A percentile compares a stretch with the other conserved stretches of the same genome.
Conservation (phyloP, 2,797 vertebrate species). For the Brotula barbata region DNA sequence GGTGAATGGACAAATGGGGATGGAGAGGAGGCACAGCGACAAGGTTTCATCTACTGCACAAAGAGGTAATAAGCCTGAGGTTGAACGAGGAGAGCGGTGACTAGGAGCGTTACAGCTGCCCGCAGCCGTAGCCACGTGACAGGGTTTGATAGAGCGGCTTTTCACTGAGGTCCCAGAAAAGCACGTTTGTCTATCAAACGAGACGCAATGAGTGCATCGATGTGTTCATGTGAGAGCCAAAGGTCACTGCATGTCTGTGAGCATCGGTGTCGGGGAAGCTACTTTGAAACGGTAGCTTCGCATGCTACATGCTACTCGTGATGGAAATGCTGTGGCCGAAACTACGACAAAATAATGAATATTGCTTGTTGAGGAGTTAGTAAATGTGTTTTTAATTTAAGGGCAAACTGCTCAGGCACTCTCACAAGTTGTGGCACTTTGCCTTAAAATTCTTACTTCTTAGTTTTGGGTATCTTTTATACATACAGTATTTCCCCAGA, state of each 20-base stretch:
- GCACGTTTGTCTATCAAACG: conserved; percentile 70
- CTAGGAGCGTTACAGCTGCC: conserved; percentile 51
- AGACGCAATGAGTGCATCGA: conserved; percentile 49
- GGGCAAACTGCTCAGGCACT: too few relatives aligned
- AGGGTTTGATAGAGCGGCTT: conserved; percentile 73
- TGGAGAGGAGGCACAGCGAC: conserved; percentile 68
- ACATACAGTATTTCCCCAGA: too few relatives aligned
- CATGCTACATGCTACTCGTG: too few relatives aligned
- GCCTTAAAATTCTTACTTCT: too few relatives aligned
- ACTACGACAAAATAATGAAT: too few relatives aligned
- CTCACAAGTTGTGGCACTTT: too few relatives aligned
- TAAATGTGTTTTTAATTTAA: too few relatives aligned
- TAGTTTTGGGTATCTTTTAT: too few relatives aligned
- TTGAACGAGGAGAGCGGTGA: conserved; percentile 13
- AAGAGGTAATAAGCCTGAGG: conserved; percentile 40
- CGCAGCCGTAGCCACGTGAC: conserved; percentile 52
- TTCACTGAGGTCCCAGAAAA: conserved; percentile 66
- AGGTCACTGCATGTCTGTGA: conserved; percentile 24
- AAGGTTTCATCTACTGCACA: conserved; percentile 50
- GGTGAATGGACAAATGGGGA: conserved; percentile 67
- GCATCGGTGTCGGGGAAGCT: conserved; percentile 1
- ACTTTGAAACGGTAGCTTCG: too few relatives aligned
- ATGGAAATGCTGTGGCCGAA: too few relatives aligned
- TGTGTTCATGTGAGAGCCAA: conserved; percentile 50
- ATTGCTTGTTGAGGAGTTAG: too few relatives aligned